Evolutionary conservation across 2,797 vertebrate species (phyloP).

Genomic region (Aselliscus stoliczkanus): DNA sequence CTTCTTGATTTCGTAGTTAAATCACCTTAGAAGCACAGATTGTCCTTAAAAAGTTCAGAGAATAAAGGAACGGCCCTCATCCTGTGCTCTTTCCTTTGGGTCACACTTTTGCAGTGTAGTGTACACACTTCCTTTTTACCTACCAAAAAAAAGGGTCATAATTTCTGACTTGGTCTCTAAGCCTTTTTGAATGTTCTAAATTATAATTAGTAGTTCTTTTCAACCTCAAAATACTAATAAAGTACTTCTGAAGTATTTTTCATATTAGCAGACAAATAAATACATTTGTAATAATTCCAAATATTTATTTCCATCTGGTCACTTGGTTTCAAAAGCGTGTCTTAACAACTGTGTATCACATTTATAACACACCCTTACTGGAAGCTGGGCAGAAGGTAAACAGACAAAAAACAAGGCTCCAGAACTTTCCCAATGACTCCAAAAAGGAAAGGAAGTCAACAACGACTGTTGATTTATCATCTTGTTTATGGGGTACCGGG

Average conservation of each 20-base stretch:
- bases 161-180: background rate
- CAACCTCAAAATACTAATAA: background rate
- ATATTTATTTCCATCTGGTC: background rate
- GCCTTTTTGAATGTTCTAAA: background rate
- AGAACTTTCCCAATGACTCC: background rate
- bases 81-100: too few species aligned
- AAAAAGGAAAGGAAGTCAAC: background rate
- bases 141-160: fast-evolving
- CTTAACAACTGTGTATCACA: background rate
- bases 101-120: fast-evolving
- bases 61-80: background rate
- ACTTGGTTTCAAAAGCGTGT: background rate
- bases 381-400: background rate
- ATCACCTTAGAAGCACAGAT: background rate
- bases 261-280: background rate
- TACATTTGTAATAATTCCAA: background rate
- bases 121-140: fast-evolving
- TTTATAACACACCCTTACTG: background rate
- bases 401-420: background rate
- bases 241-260: background rate
- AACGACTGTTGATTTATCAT: conserved; percentile 20
- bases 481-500: conserved; percentile 59
- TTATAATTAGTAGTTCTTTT: background rate
- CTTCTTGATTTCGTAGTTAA: background rate
- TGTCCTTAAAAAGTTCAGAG: background rate